Evolutionary conservation across 2,888 invertebrate species (phyloP).

Genomic region (Eupithecia insigniata): DNA sequence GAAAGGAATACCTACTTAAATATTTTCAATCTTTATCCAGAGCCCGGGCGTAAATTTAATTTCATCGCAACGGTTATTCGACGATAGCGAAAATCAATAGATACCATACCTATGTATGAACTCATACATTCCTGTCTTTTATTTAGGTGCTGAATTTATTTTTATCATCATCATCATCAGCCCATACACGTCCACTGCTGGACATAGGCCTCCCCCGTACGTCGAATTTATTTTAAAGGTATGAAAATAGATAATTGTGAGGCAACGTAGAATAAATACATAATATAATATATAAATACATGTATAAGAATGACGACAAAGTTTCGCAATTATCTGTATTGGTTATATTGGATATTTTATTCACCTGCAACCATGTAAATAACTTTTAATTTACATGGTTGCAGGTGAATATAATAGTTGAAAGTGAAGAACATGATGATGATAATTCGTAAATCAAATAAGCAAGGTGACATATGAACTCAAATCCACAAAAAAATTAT

Average conservation of each 20-base stretch:
- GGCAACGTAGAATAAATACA: neutral
- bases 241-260: neutral
- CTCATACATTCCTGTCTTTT: neutral
- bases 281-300: too few relatives aligned
- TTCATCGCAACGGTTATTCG: constrained; percentile 7
- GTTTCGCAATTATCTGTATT: neutral
- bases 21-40: constrained; percentile 25
- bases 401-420: neutral
- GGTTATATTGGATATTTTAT: too few relatives aligned
- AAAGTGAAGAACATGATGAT: too few relatives aligned
- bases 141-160: neutral
- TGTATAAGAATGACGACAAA: neutral
- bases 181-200: too few relatives aligned
- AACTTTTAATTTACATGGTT: neutral
- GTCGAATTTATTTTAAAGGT: neutral
- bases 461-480: neutral
- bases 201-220: too few relatives aligned
- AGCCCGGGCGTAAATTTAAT: constrained; percentile 22
- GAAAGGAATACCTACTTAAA: constrained; percentile 20
- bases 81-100: neutral
- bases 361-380: too few relatives aligned
- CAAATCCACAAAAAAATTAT: too few relatives aligned
- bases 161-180: too few relatives aligned
- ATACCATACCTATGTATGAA: neutral
- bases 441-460: too few relatives aligned